Evolutionary conservation across 2,113 vertebrate genomes (phyloP), one percentile per base, ranked within the genome.

Genomic region (Vidua chalybeata): DNA sequence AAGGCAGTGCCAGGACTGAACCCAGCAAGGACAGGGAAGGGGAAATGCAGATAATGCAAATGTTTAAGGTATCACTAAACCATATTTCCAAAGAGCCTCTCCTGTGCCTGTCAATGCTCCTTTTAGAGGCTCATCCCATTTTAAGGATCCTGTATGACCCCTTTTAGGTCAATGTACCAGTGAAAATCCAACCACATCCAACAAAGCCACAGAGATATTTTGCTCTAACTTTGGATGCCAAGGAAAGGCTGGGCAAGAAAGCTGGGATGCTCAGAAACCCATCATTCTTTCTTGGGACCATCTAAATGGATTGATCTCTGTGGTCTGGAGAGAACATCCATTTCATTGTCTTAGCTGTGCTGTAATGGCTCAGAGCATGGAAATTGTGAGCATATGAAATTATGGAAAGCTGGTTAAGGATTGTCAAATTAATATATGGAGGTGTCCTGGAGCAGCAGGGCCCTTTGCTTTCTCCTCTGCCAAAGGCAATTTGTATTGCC

Each of bases 11-110:
- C 3, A 9, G 75, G 51, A 64, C 45, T 18, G 31, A 77, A 49
- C 23, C 23, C 28, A 4, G 73, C 68, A 72, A 72, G 48, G 80
- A 35, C 55, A 81, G 59, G 18, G 59, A 71, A 58, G 15, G 26
- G 15, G 56, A 78, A 91, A 56, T 1, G 1, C 41, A 56, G 46
- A 15, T 33, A 72, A 61, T 4, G 6, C 35, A 28, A 26, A 59
- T n/a, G 5, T 27, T 66, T 69, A 37, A 55, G 16, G 20, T 21
- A 10, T 41, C 49, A 33, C 20, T 33, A 45, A 80, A 15, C 18
- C 0, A 0, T 14, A 4, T 30, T 79, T 35, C 54, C 8, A 2
- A 79, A 80, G n/a, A 80, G 26, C 15, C 28, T 41, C 21, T 64
- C 31, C 27, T 13, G 15, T 11, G 13, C 33, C 33, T 58, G 22